A percentile compares a stretch with the other conserved stretches of the same genome.
Conservation (phyloP, 2,797 vertebrate genomes). For the Hipposideros larvatus region DNA sequence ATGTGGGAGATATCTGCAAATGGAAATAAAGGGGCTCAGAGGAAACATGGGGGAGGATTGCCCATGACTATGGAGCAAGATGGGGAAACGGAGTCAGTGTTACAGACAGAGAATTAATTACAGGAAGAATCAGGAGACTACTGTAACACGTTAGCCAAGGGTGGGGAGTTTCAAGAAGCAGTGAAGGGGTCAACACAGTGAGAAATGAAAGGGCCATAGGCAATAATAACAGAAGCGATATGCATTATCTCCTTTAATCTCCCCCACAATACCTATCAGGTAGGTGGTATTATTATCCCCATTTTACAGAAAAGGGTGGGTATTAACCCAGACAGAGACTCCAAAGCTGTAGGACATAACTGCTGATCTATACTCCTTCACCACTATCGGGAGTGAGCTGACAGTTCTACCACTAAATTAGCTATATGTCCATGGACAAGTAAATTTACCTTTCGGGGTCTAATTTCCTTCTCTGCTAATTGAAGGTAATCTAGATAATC, state of each 20-base stretch:
- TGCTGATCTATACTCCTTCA: background rate
- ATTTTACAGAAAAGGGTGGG: background rate
- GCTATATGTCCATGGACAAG: background rate
- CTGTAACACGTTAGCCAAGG: background rate
- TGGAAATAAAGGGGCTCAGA: background rate
- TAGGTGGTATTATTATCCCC: background rate
- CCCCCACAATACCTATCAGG: background rate
- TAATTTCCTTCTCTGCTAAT: conserved; percentile 8
- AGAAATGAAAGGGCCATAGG: background rate
- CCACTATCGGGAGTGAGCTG: background rate
- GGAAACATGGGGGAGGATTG: background rate
- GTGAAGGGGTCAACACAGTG: background rate
- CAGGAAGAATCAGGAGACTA: background rate
- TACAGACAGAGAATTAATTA: background rate
- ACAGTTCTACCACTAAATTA: background rate
- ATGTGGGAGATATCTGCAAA: background rate
- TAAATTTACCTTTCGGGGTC: background rate
- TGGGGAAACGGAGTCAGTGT: background rate
- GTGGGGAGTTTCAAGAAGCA: background rate
- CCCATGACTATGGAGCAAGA: background rate
- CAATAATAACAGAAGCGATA: background rate
- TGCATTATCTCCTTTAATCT: background rate
- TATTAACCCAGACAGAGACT: conserved; percentile 3
- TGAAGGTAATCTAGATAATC: background rate
- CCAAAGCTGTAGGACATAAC: background rate